Base-by-base conservation (phyloP, 2,888 invertebrate species). In the Ormyrus nitidulus region DNA sequence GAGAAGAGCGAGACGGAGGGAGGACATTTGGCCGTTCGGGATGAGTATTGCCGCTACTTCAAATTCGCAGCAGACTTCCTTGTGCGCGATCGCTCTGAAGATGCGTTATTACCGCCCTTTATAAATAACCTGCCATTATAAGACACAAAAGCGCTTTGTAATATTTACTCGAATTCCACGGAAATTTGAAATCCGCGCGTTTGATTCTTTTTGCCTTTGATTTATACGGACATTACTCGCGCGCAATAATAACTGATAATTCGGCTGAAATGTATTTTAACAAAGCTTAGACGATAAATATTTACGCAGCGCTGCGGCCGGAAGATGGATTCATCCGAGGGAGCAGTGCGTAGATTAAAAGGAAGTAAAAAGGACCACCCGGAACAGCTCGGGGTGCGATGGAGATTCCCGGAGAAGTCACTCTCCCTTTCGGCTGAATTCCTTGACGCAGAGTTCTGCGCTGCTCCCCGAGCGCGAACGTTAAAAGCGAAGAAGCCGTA, bases 361-460 rank as follows among this genome's bases (percentile, higher is more conserved):
- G 58, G 58, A 65, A 58, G 62, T 68, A 70, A 70, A 74, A 83
- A 77, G 85, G 88, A 87, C 88, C 87, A 87, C 88, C 88, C 87
- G 85, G 85, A 80, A 79, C 77, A 79, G 65, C 61, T 69, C 65
- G 56, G 34, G 74, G 53, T 34, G 62, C 51, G 77, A 79, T 75
- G 82, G 82, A 79, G 64, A 64, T 84, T 83, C 83, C 64, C 53
- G 58, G 77, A 65, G 59, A 66, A 72, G 51, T 54, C 72, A 9
- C 72, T 70, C 69, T 69, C 64, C n/a, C 68, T 70, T 64, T 68
- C 69, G n/a, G 79, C 64, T 72, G 68, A 69, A 84, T 84, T 84
- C 84, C 83, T 80, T 76, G 75, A 77, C 82, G 83, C 77, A 69
- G 64, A 74, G 77, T 82, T 74, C 75, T 68, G 34, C 77, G 59